These are phyloP conservation scores for Notoglanidium macrostoma DNA, from an alignment of 2,797 vertebrate genomes.

Conservation along the genomic window DNA sequence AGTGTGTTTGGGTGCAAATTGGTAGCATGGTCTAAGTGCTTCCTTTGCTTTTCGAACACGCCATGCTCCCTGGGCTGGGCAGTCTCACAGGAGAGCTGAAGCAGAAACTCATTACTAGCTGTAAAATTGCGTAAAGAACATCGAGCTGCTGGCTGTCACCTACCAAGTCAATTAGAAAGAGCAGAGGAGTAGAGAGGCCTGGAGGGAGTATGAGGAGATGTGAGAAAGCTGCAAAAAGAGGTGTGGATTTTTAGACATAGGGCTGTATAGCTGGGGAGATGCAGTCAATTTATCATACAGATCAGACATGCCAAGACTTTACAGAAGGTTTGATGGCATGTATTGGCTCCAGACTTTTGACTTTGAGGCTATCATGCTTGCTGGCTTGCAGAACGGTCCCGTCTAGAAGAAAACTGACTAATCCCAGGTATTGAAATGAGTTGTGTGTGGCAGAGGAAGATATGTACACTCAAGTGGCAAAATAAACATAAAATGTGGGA, in stretches of 20 bases:
- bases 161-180: conserved; percentile 60
- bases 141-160: conserved; percentile 50
- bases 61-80: conserved; percentile 19
- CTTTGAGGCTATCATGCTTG: no score
- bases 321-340: background rate
- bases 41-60: conserved; percentile 35
- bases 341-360: background rate
- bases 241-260: conserved; percentile 9
- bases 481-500: background rate
- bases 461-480: background rate
- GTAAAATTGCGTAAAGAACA: conserved; percentile 59
- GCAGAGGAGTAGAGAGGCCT: conserved; percentile 63
- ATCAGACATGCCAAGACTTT: background rate
- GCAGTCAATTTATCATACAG: background rate
- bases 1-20: conserved; percentile 45
- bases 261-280: background rate
- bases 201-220: conserved; percentile 39
- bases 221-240: conserved; percentile 21
- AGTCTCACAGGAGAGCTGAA: conserved; percentile 33
- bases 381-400: background rate
- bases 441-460: background rate
- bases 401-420: background rate
- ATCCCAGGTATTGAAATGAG: background rate
- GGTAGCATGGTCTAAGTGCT: conserved; percentile 36
- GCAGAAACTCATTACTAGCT: conserved; percentile 60